Evolutionary conservation across 1,140 invertebrate species (phyloP).

Genomic region (Phocides pigmalion): DNA sequence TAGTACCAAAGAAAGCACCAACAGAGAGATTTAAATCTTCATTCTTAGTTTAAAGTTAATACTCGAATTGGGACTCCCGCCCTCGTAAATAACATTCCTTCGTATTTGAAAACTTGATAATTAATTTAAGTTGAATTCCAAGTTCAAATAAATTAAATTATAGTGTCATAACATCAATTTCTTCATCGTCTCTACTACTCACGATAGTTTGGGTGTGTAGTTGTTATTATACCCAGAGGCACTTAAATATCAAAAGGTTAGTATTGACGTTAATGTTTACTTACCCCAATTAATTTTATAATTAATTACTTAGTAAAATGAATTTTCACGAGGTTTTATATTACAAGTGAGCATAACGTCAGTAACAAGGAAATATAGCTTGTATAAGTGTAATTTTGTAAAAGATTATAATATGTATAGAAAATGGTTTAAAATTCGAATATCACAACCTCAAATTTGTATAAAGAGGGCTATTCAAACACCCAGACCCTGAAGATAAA

Average conservation of each 20-base stretch:
- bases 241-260: background rate
- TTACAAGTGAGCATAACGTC: no score
- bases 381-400: no score
- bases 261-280: no score
- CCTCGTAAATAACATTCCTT: background rate
- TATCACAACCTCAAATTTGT: no score
- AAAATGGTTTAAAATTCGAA: no score
- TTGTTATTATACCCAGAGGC: background rate
- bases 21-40: background rate
- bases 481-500: no score
- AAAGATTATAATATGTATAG: no score
- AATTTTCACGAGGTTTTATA: background rate
- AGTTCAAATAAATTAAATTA: background rate
- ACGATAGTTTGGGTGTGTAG: background rate
- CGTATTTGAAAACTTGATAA: background rate
- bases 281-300: background rate
- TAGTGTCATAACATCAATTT: background rate
- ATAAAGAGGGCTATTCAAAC: no score
- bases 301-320: background rate
- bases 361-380: no score
- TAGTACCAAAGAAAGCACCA: no score
- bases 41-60: background rate
- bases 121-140: background rate
- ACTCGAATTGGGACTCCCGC: background rate
- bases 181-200: background rate